Percentiles rank a stretch among this genome's conserved stretches.
Evolutionary conservation across 92 coral and sea anemone genomes (phyloP).

Genomic region (Epizoanthus fatuus): DNA sequence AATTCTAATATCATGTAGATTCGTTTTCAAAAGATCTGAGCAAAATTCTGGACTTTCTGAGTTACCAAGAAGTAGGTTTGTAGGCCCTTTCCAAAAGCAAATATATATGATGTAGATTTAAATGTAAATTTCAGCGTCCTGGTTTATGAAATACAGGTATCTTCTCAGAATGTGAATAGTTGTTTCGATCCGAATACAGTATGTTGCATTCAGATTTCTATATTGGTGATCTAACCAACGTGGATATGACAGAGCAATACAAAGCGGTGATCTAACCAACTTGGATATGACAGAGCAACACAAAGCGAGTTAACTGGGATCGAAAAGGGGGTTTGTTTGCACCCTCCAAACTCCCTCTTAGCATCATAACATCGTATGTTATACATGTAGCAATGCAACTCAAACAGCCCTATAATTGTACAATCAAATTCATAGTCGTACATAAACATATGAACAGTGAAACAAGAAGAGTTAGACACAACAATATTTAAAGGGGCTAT

Average conservation of each 20-base stretch:
- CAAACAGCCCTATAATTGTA: background rate
- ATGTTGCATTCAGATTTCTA: background rate
- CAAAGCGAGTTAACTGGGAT: no score
- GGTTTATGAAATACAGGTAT: no score
- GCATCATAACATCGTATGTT: no score
- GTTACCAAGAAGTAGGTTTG: no score
- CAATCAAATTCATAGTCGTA: background rate
- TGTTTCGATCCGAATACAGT: no score
- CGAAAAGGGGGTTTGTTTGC: no score
- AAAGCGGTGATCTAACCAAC: background rate
- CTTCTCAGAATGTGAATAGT: no score
- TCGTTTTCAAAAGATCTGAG: background rate
- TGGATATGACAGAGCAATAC: background rate
- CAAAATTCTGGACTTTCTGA: background rate
- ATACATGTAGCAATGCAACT: no score
- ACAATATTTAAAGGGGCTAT: background rate
- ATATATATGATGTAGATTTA: no score
- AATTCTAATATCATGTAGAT: background rate
- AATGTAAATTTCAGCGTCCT: no score
- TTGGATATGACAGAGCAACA: background rate
- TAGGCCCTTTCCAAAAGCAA: no score
- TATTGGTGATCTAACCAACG: background rate
- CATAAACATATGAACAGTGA: background rate
- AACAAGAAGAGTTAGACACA: background rate
- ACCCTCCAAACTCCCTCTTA: no score